phyloP scores from a whole-genome alignment of 23 tunicate genomes.

The Diplosoma virens region DNA sequence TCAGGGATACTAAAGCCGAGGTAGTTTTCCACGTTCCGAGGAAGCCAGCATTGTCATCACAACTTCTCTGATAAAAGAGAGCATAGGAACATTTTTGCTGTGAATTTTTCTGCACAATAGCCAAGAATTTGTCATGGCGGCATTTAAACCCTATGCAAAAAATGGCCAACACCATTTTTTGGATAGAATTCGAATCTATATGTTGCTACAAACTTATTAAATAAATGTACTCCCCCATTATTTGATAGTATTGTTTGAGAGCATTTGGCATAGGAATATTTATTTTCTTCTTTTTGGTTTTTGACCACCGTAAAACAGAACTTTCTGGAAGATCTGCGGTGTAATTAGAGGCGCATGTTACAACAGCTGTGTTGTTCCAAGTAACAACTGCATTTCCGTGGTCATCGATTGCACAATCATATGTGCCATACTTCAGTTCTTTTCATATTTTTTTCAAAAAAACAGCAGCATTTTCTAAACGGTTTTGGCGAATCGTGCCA shows the following conservation, averaged over 20 bases:
- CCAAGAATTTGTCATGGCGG: slow-evolving; percentile 8
- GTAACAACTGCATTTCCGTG: not conserved
- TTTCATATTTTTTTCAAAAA: not conserved
- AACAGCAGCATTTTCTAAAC: slow-evolving; percentile 4
- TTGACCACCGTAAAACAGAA: not conserved
- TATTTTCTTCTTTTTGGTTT: not conserved
- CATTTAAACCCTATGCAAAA: slow-evolving; percentile 12
- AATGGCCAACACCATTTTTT: slow-evolving; percentile 5
- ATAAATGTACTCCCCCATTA: slow-evolving; percentile 3
- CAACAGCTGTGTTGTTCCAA: slow-evolving; percentile 1
- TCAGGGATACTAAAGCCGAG: not conserved
- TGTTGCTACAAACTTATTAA: slow-evolving; percentile 4
- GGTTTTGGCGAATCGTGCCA: slow-evolving; percentile 9
- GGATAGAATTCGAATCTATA: not conserved
- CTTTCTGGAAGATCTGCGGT: not conserved
- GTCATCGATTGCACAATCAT: not conserved
- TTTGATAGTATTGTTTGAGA: not conserved
- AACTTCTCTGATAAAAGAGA: slow-evolving; percentile 1
- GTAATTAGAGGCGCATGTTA: not conserved
- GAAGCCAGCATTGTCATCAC: slow-evolving; percentile 4
- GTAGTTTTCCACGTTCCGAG: not conserved
- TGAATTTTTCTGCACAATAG: not conserved
- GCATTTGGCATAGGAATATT: not conserved
- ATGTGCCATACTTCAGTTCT: not conserved
- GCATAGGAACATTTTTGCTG: not conserved